Base-by-base conservation (phyloP, 2,113 vertebrate genomes). In the Glaucidium brasilianum region DNA sequence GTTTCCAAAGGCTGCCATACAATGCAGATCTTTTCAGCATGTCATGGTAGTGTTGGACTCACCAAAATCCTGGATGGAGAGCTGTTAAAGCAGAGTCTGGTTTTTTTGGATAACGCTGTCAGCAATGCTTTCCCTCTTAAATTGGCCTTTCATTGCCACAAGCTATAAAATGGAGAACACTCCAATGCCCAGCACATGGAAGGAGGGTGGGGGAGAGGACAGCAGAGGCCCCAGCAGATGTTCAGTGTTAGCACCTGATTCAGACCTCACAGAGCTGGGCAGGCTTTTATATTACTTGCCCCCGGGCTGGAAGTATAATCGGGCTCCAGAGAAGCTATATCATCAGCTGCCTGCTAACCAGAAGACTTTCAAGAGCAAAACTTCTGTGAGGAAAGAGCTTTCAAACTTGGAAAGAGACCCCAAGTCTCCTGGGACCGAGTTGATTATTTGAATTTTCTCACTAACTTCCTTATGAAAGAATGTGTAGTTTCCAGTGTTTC, bases 161-260 rank as follows among this genome's bases (percentile, higher is more conserved):
- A 53, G 67, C 71, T 79, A 15, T 94, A 88, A 95, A 95, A 30
- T 10, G 55, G 37, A 67, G 74, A 94, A 66, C 5, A 8, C 63
- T 85, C 32, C 74, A 50, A 15, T 80, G 63, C 58, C 50, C 50
- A 47, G 60, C 32, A 18, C 76, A 34, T 64, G 63, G 82, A 49
- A 72, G 27, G 55, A 71, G 82, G 50, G 58, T 32, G 23, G 62
- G 60, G 60, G 37, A 55, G 69, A 81, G n/a, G 52, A 79, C 63
- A 87, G 91, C 47, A n/a, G 77, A 90, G 77, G 77, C 66, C 58
- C 14, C 63, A 66, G 87, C 92, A 95, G 91, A 91, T 97, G 95
- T 95, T 97, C 81, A 47, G 69, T 73, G 87, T 97, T 97, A 97
- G 94, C 95, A 95, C 95, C 97, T 95, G 94, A 88, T 92, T 92